Base-by-base conservation (phyloP, 2,797 vertebrate genomes). In the Sebastes oblongus region DNA sequence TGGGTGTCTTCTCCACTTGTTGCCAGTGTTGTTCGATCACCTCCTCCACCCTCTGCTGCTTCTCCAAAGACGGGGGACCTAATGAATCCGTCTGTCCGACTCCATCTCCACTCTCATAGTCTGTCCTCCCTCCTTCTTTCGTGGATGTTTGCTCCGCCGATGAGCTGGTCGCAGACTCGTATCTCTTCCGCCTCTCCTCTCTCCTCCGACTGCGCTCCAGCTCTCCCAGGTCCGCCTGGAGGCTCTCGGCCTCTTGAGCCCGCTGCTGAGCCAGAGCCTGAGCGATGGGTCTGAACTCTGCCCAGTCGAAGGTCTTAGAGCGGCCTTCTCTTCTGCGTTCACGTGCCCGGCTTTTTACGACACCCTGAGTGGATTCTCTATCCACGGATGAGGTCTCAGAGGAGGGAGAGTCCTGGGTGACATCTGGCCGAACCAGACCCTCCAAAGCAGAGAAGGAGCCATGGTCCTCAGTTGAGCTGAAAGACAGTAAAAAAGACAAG, bases 291-390 rank as follows among this genome's bases (percentile, higher is more conserved):
- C 96, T 91, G 90, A 97, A 97, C 92, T 96, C 96, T 0, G 96
- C 96, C 96, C 96, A 97, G 91, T 97, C 96, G 1, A 97, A 96
- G 0, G 96, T 97, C 91, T 97, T 97, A 2, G 96, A 96, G 25
- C 96, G 94, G 11, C 96, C 96, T 66, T 96, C 96, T 30, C 96
- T 90, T 34, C 96, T 86, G 5, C 96, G 94, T 29, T 96, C 96
- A 0, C 94, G 91, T 0, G 93, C 96, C 11, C 96, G 87, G 84
- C 96, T 97, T 88, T 95, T 96, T 52, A 88, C 77, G 70, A 89
- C 60, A 4, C 93, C 93, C 0, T 81, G 20, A 13, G 88, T 74
- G 0, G 90, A 82, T 62, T 96, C 95, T 68, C 93, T 93, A 67
- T 96, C 96, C n/a, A 86, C 92, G 0, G 95, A 96, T 0, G 94